Evolutionary conservation across 1,140 invertebrate genomes (phyloP).

Genomic region (Drosophila lacertosa): DNA sequence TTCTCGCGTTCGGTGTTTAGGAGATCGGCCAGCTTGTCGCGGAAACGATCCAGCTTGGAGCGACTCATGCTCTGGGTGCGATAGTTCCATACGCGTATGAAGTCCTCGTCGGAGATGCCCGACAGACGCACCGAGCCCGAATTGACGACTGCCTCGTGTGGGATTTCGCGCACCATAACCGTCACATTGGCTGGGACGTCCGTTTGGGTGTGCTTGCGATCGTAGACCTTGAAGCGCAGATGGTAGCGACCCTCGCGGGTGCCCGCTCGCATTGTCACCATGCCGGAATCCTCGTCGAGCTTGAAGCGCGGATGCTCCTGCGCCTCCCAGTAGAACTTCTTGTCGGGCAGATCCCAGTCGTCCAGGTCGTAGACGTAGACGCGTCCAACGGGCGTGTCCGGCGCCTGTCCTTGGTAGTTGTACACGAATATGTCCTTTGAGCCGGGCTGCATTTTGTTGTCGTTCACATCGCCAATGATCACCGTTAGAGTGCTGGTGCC

Average conservation of each 20-base stretch:
- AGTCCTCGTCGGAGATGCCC: constrained; percentile 98
- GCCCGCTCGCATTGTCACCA: constrained; percentile 97
- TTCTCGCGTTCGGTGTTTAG: constrained; percentile 93
- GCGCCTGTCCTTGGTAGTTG: constrained; percentile 96
- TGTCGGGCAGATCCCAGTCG: constrained; percentile 98
- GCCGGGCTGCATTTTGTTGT: constrained; percentile 98
- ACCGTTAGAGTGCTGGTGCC: constrained; percentile 97
- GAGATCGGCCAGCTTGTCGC: constrained; percentile 93
- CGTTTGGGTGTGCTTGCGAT: constrained; percentile 96
- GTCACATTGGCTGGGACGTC: constrained; percentile 96
- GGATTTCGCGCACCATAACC: constrained; percentile 96
- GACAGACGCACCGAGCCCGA: constrained; percentile 96
- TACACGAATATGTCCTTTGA: constrained; percentile 98
- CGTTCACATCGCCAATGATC: constrained; percentile 97
- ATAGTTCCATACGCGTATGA: constrained; percentile 97
- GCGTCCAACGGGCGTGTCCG: constrained; percentile 96
- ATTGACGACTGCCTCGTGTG: constrained; percentile 97
- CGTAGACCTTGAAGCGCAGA: constrained; percentile 96
- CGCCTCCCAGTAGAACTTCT: constrained; percentile 97
- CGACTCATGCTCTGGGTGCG: constrained; percentile 92
- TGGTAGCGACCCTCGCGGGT: constrained; percentile 94
- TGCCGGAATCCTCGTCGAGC: constrained; percentile 95
- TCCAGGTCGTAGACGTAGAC: constrained; percentile 98
- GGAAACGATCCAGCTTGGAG: constrained; percentile 95
- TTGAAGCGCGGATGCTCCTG: constrained; percentile 93